Percentiles rank a stretch among this genome's conserved stretches.
phyloP scores from a whole-genome alignment of 2,797 vertebrate species.

The Rhinichthys osculus region DNA sequence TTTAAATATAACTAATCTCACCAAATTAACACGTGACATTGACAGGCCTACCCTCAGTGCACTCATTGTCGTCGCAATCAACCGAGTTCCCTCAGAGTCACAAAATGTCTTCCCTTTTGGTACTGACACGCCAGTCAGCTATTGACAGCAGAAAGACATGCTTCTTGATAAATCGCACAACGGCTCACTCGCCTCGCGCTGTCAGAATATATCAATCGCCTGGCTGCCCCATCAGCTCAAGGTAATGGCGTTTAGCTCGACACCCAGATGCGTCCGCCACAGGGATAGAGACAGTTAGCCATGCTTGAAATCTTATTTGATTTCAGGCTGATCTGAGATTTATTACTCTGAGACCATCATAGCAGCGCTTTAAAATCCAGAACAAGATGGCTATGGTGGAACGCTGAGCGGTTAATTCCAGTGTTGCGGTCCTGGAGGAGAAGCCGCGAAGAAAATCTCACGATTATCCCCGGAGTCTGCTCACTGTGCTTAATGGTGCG shows the following conservation, averaged over 20 bases:
- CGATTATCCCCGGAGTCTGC: constrained; percentile 41
- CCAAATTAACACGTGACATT: background rate
- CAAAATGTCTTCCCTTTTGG: constrained; percentile 64
- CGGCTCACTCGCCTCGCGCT: constrained; percentile 66
- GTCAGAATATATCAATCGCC: constrained; percentile 78
- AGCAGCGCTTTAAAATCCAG: constrained; percentile 47
- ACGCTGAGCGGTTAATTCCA: constrained; percentile 38
- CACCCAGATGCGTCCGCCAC: constrained; percentile 32
- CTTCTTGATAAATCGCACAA: constrained; percentile 76
- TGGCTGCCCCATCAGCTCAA: constrained; percentile 76
- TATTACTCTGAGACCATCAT: constrained; percentile 69
- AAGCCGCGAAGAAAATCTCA: constrained; percentile 63
- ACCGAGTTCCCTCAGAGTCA: constrained; percentile 48
- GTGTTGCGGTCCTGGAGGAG: constrained; percentile 60
- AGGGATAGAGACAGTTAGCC: constrained; percentile 72
- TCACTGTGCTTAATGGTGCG: constrained; percentile 37
- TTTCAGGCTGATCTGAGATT: constrained; percentile 68
- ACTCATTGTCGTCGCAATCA: background rate
- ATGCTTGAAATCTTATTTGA: constrained; percentile 77
- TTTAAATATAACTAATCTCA: background rate
- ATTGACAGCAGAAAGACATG: constrained; percentile 71
- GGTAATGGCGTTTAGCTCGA: constrained; percentile 63
- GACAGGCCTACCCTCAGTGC: background rate
- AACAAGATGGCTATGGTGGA: constrained; percentile 71
- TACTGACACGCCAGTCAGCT: constrained; percentile 66